Evolutionary conservation across 53 echinoderm and acorn worm species (phyloP).

Genomic region (Patiria pectinifera): DNA sequence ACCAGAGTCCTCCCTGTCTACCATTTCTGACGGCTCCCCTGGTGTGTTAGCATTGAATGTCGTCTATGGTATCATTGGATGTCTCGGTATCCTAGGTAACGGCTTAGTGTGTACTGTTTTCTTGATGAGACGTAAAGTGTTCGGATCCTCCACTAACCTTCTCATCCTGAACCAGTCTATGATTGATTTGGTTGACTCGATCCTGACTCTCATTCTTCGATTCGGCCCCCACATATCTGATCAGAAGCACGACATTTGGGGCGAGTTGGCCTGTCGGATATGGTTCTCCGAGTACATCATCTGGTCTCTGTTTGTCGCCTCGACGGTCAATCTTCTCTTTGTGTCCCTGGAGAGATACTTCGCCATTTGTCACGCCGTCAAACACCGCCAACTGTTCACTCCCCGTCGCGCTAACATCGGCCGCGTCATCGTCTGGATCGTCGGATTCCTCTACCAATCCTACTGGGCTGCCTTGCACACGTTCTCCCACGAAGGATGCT

Average conservation of each 20-base stretch:
- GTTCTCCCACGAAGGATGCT: conserved; percentile 45
- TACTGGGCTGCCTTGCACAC: conserved; percentile 79
- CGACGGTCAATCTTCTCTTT: conserved; percentile 83
- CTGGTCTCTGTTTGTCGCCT: conserved; percentile 88
- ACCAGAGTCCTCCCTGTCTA: neutral
- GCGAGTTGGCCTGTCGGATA: conserved; percentile 78
- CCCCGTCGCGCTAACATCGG: conserved; percentile 73
- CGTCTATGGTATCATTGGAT: conserved; percentile 80
- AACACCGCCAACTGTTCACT: conserved; percentile 83
- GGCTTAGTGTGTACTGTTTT: conserved; percentile 78
- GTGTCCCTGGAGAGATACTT: conserved; percentile 87
- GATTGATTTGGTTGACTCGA: conserved; percentile 81
- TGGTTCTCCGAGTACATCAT: conserved; percentile 91
- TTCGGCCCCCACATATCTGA: conserved; percentile 64
- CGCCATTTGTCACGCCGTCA: conserved; percentile 83
- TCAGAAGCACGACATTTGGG: conserved; percentile 30
- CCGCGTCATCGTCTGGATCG: conserved; percentile 74
- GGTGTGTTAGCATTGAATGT: conserved; percentile 43
- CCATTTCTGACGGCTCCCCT: neutral
- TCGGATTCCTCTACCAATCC: conserved; percentile 77
- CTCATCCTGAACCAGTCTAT: conserved; percentile 89
- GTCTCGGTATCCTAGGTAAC: conserved; percentile 83
- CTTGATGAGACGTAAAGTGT: conserved; percentile 62
- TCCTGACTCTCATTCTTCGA: conserved; percentile 76
- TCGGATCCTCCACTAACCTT: conserved; percentile 79